Evolutionary conservation across 2,797 vertebrate genomes (phyloP).

Genomic region (Nasua narica): DNA sequence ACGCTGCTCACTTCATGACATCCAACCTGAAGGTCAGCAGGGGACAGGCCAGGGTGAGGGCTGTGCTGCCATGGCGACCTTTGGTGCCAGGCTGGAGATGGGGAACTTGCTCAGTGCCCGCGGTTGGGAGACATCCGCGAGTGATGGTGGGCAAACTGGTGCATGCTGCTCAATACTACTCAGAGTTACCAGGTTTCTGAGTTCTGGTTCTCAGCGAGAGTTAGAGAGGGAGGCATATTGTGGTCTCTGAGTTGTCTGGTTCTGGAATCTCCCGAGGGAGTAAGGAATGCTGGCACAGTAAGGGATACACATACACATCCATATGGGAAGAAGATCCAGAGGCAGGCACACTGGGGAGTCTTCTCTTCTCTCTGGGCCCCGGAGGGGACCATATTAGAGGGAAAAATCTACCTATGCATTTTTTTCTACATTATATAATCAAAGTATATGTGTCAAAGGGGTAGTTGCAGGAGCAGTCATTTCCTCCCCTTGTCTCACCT

Average conservation of each 20-base stretch:
- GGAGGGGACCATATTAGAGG: neutral
- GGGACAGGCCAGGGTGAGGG: neutral
- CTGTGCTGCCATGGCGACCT: neutral
- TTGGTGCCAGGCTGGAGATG: neutral
- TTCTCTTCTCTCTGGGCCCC: neutral
- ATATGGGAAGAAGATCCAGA: neutral
- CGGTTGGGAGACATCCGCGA: neutral
- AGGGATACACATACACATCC: neutral
- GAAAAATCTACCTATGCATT: neutral
- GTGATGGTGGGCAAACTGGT: neutral
- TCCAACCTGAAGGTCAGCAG: neutral
- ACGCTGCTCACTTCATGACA: neutral
- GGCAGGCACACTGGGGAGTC: neutral
- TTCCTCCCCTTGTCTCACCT: neutral
- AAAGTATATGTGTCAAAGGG: neutral
- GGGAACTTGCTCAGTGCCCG: neutral
- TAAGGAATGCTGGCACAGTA: neutral
- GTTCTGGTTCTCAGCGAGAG: neutral
- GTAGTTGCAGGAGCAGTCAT: neutral
- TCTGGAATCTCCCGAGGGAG: neutral
- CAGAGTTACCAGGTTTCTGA: neutral
- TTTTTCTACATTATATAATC: conserved; percentile 41
- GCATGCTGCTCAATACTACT: neutral
- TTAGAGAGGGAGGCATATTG: neutral
- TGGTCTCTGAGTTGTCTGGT: neutral